Evolutionary conservation across 2,797 vertebrate genomes (phyloP).

Genomic region (Balearica regulorum): DNA sequence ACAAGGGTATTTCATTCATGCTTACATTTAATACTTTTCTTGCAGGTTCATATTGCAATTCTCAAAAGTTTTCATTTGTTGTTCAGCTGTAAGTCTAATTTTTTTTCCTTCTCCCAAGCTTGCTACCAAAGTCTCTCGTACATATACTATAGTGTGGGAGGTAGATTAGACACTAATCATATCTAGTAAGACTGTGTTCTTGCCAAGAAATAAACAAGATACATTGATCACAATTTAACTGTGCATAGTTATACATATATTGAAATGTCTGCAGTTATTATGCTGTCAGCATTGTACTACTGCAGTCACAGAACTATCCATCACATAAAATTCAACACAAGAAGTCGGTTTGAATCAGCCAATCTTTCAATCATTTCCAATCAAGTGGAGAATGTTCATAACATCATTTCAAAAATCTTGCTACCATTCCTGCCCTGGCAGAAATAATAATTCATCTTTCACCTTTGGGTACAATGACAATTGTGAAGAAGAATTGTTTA

Average conservation of each 20-base stretch:
- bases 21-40: background rate
- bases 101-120: background rate
- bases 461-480: slow-evolving; percentile 33
- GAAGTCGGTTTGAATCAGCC: slow-evolving; percentile 17
- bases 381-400: slow-evolving; percentile 39
- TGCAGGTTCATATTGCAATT: background rate
- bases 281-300: slow-evolving; percentile 10
- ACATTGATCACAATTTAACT: slow-evolving; percentile 18
- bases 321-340: slow-evolving; percentile 29
- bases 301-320: slow-evolving; percentile 15
- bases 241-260: background rate
- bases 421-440: background rate
- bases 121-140: background rate
- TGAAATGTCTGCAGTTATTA: slow-evolving; percentile 16
- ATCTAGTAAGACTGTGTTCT: background rate
- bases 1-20: background rate
- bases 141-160: background rate
- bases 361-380: slow-evolving; percentile 49
- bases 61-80: background rate
- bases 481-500: slow-evolving; percentile 27
- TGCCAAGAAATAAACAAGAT: slow-evolving; percentile 16
- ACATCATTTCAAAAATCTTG: slow-evolving; percentile 11
- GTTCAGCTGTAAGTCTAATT: background rate
- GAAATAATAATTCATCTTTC: slow-evolving; percentile 50
- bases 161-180: background rate